Conservation (phyloP, 2,113 vertebrate species). For the Ptyas mucosa region DNA sequence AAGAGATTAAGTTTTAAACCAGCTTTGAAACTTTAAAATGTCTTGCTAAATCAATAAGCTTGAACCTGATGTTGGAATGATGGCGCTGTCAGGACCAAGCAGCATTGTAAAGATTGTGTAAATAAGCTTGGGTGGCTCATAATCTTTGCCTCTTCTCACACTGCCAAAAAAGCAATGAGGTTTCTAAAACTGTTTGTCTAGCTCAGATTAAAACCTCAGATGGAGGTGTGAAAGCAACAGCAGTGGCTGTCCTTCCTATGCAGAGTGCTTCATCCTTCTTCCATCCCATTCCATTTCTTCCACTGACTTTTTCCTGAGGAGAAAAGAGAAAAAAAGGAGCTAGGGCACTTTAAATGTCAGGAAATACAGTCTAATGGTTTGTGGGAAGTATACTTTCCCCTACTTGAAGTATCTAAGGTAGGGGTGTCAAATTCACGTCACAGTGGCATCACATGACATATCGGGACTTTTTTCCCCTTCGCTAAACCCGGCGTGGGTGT, state of each 20-base stretch:
- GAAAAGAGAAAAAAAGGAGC: not conserved
- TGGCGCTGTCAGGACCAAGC: not conserved
- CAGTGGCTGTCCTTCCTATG: not conserved
- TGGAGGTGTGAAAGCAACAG: not conserved
- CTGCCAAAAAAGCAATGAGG: not conserved
- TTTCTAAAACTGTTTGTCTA: not conserved
- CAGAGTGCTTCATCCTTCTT: not conserved
- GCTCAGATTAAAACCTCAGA: not conserved
- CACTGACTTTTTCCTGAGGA: not conserved
- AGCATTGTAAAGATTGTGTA: not conserved
- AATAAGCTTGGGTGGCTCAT: not conserved
- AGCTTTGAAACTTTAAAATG: not conserved
- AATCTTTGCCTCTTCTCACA: not conserved
- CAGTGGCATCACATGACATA: too few relatives aligned
- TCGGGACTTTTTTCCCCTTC: too few relatives aligned
- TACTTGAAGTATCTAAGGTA: not conserved
- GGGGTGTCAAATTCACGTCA: too few relatives aligned
- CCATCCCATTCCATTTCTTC: not conserved
- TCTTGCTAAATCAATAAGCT: not conserved
- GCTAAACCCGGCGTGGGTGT: too few relatives aligned
- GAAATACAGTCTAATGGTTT: too few relatives aligned
- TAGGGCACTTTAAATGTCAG: not conserved
- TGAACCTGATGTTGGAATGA: not conserved
- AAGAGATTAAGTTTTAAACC: not conserved
- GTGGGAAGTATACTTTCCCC: not conserved